phyloP scores from a whole-genome alignment of 92 coral and sea anemone species.

The Isaurus tuberculatus region DNA sequence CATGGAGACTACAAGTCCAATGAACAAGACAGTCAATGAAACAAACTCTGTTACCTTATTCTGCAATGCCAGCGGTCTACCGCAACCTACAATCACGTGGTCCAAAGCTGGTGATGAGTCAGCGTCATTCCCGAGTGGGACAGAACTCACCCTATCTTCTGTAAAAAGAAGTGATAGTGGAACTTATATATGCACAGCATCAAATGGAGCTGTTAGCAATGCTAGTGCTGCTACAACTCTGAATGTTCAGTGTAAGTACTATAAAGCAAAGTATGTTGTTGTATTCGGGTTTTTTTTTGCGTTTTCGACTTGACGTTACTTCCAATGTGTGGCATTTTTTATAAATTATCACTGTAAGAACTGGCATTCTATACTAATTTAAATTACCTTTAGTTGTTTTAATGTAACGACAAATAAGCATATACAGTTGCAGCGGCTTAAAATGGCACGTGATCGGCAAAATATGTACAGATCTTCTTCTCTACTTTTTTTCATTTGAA shows the following conservation, averaged over 20 bases:
- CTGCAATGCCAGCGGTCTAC: constrained; percentile 65
- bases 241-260: constrained; percentile 61
- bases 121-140: constrained; percentile 19
- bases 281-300: too few relatives aligned
- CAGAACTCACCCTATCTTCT: constrained; percentile 1
- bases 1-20: constrained; percentile 41
- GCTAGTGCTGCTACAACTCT: constrained; percentile 41
- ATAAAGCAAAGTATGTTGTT: too few relatives aligned
- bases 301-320: neutral
- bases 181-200: constrained; percentile 48
- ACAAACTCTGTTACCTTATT: constrained; percentile 19
- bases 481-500: too few relatives aligned
- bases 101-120: constrained; percentile 11
- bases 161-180: constrained; percentile 53
- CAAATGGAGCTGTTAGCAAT: constrained; percentile 53
- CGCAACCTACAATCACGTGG: constrained; percentile 59
- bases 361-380: too few relatives aligned
- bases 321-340: too few relatives aligned
- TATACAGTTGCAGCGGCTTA: too few relatives aligned
- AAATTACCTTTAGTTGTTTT: too few relatives aligned
- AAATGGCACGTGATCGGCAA: too few relatives aligned
- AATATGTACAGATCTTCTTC: too few relatives aligned
- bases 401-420: too few relatives aligned
- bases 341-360: too few relatives aligned
- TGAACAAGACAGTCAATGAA: constrained; percentile 50